phyloP scores from a whole-genome alignment of 2,113 vertebrate species.

The Zosterops japonicus region DNA sequence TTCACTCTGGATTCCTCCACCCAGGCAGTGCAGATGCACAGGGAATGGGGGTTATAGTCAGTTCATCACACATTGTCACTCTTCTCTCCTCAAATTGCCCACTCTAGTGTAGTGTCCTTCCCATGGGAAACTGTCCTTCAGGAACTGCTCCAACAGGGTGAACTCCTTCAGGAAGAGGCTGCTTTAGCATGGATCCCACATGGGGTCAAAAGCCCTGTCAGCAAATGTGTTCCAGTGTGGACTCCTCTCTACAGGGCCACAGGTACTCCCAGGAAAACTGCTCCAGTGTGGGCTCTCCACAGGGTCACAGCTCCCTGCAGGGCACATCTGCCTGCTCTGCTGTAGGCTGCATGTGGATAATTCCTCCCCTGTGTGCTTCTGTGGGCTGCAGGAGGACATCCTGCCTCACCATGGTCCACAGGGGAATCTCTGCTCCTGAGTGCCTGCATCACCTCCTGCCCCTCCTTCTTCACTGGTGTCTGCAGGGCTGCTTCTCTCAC shows the following conservation, averaged over 20 bases:
- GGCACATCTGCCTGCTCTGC: not conserved
- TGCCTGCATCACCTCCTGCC: not conserved
- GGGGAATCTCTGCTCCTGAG: not conserved
- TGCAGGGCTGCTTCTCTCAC: not conserved
- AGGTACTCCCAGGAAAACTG: not conserved
- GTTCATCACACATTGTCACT: fast-evolving
- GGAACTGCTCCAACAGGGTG: not conserved
- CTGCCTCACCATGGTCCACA: not conserved
- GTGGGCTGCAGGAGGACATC: not conserved
- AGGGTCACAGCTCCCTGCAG: not conserved
- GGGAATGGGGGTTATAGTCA: fast-evolving
- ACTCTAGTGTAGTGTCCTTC: not conserved
- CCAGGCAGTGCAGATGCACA: fast-evolving
- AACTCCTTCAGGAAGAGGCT: not conserved
- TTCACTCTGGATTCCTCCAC: fast-evolving
- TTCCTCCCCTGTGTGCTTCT: fast-evolving
- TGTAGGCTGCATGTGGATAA: not conserved
- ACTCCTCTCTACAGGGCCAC: not conserved
- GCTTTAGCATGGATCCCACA: fast-evolving
- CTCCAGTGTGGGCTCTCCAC: not conserved
- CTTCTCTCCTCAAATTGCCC: not conserved
- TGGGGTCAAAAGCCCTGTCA: not conserved
- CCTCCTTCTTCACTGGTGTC: not conserved
- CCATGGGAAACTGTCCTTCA: not conserved
- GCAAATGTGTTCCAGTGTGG: not conserved